Evolutionary conservation across 2,113 vertebrate genomes (phyloP).

Genomic region (Alligator sinensis): DNA sequence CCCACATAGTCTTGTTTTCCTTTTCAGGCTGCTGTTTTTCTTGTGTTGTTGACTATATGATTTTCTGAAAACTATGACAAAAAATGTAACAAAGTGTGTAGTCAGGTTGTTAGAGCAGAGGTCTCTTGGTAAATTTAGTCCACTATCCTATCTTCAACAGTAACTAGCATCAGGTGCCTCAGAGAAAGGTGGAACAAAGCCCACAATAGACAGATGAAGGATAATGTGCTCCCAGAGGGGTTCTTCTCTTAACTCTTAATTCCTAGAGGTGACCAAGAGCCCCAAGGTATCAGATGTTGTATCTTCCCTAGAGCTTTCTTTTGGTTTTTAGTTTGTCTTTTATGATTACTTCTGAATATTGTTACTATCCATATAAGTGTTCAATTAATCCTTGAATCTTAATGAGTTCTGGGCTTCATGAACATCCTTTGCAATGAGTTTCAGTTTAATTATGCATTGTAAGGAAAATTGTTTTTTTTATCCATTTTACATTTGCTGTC

Average conservation of each 20-base stretch:
- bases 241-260: background rate
- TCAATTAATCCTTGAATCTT: background rate
- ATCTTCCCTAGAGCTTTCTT: background rate
- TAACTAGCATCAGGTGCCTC: background rate
- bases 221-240: rapidly evolving
- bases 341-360: background rate
- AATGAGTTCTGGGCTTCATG: background rate
- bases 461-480: background rate
- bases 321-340: background rate
- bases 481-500: background rate
- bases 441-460: background rate
- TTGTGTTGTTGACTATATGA: no score
- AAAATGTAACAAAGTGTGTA: background rate
- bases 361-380: background rate
- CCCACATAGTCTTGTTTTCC: background rate
- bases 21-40: background rate
- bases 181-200: background rate
- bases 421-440: background rate
- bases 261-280: background rate
- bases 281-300: background rate
- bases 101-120: background rate
- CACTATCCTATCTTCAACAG: background rate
- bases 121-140: background rate
- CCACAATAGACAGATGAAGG: rapidly evolving
- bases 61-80: background rate